Evolutionary conservation across 2,113 vertebrate species (phyloP).

Genomic region (Lasiurus cinereus): DNA sequence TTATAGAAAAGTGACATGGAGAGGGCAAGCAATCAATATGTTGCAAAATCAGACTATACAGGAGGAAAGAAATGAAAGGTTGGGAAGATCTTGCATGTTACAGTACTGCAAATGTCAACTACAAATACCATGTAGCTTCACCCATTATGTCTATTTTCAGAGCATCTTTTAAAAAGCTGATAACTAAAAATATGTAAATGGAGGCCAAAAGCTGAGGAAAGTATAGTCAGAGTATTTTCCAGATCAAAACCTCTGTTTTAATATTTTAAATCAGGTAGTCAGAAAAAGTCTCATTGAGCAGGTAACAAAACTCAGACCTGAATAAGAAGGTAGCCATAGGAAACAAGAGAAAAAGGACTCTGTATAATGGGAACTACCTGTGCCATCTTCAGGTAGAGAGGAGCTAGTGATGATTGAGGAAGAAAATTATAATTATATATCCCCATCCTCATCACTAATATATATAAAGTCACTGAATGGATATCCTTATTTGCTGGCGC

Average conservation of each 20-base stretch:
- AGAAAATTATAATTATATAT: background rate
- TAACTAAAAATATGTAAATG: background rate
- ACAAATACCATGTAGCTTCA: background rate
- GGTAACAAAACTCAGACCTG: background rate
- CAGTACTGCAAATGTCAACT: background rate
- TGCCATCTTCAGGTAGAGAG: background rate
- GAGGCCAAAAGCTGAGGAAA: background rate
- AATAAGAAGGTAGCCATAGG: background rate
- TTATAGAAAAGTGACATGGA: constrained; percentile 48
- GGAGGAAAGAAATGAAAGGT: constrained; percentile 61
- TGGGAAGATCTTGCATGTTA: constrained; percentile 32
- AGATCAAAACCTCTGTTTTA: constrained; percentile 54
- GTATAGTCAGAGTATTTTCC: background rate
- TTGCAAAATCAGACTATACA: constrained; percentile 50
- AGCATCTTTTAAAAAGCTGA: background rate
- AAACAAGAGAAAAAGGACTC: background rate
- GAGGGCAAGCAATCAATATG: constrained; percentile 54
- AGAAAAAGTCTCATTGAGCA: background rate
- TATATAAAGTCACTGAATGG: background rate
- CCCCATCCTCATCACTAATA: background rate
- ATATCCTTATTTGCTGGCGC: background rate
- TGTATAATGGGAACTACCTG: background rate
- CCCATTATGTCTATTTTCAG: background rate
- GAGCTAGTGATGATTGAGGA: background rate
- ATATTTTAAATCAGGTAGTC: background rate